Evolutionary conservation across 2,113 vertebrate genomes (phyloP).

Genomic region (Muscicapa adusta): DNA sequence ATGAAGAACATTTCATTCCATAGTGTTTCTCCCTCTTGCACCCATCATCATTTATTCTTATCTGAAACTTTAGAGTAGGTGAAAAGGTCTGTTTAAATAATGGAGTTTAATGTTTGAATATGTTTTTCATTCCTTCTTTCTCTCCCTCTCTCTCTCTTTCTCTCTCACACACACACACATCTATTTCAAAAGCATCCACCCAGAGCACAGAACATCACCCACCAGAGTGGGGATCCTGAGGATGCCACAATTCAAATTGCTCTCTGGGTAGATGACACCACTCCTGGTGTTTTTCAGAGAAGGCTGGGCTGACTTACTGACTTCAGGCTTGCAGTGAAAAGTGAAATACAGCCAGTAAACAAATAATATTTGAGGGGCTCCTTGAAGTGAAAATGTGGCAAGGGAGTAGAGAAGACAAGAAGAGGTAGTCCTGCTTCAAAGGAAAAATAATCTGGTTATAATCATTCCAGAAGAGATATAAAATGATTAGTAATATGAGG

Average conservation of each 20-base stretch:
- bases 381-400: neutral
- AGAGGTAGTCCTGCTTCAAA: neutral
- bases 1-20: neutral
- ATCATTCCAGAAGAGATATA: neutral
- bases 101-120: neutral
- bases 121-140: neutral
- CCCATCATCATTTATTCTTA: neutral
- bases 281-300: neutral
- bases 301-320: neutral
- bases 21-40: neutral
- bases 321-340: neutral
- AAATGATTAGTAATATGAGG: neutral
- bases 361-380: neutral
- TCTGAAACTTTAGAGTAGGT: neutral
- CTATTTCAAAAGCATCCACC: neutral
- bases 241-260: neutral
- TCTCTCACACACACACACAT: fast-evolving
- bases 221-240: neutral
- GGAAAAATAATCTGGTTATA: neutral
- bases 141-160: neutral
- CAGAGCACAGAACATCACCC: neutral
- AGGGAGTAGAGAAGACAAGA: neutral
- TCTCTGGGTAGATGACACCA: neutral
- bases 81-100: neutral
- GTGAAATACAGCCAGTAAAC: neutral